Evolutionary conservation across 2,113 vertebrate genomes (phyloP).

Genomic region (Zapornia atra): DNA sequence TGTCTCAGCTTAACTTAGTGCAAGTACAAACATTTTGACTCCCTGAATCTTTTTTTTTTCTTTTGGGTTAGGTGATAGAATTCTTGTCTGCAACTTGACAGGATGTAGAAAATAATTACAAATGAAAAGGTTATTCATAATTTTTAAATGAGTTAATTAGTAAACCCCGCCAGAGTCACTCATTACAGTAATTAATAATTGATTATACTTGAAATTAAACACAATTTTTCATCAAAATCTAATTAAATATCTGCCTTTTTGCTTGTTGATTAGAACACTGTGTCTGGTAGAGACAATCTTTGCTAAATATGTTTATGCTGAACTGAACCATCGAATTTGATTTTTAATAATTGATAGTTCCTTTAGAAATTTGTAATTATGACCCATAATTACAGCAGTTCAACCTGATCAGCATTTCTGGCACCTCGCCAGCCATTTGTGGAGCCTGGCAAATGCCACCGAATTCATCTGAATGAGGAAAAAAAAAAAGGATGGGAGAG

Average conservation of each 20-base stretch:
- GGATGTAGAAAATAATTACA: slow-evolving; percentile 82
- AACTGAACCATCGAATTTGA: slow-evolving; percentile 80
- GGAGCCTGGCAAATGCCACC: background rate
- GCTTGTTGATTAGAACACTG: slow-evolving; percentile 86
- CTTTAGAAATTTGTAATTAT: slow-evolving; percentile 83
- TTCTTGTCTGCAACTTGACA: slow-evolving; percentile 75
- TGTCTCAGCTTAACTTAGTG: background rate
- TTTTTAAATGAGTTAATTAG: slow-evolving; percentile 98
- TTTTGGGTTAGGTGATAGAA: slow-evolving; percentile 49
- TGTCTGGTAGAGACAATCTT: slow-evolving; percentile 80
- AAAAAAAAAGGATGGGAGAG: background rate
- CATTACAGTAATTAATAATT: slow-evolving; percentile 98
- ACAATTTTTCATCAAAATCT: slow-evolving; percentile 98
- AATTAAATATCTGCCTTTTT: slow-evolving; percentile 90
- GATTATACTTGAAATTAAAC: slow-evolving; percentile 98
- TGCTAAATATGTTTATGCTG: slow-evolving; percentile 88
- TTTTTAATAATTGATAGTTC: slow-evolving; percentile 81
- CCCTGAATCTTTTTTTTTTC: background rate
- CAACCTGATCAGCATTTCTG: slow-evolving; percentile 70
- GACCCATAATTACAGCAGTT: slow-evolving; percentile 79
- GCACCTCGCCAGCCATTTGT: slow-evolving; percentile 53
- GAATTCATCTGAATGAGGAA: background rate
- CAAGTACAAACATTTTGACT: slow-evolving; percentile 16
- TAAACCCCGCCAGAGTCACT: slow-evolving; percentile 87
- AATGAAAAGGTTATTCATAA: slow-evolving; percentile 94